Evolutionary conservation across 2,113 vertebrate genomes (phyloP).

Genomic region (Rhizomys pruinosus): DNA sequence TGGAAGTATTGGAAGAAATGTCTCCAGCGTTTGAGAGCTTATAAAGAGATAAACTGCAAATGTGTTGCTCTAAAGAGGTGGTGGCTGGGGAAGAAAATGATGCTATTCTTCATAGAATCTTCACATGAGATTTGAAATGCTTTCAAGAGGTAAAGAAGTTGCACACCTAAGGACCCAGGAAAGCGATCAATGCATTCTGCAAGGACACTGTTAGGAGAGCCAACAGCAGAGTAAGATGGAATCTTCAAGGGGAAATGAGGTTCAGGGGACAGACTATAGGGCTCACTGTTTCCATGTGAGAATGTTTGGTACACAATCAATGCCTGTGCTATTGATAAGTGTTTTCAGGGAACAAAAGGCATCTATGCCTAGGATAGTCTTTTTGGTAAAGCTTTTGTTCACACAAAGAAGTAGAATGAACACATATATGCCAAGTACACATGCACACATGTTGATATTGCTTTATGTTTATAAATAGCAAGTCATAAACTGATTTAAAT

Average conservation of each 20-base stretch:
- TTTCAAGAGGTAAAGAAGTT: neutral
- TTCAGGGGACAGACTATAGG: neutral
- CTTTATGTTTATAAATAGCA: slow-evolving; percentile 15
- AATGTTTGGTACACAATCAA: neutral
- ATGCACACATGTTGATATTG: neutral
- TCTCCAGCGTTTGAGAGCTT: neutral
- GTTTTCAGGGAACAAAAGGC: neutral
- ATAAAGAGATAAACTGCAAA: slow-evolving; percentile 15
- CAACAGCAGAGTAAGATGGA: neutral
- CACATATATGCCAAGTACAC: neutral
- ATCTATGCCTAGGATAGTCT: neutral
- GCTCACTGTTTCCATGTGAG: neutral
- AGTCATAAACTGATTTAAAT: neutral
- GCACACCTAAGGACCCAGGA: neutral
- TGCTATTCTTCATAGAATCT: neutral
- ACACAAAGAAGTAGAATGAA: slow-evolving; percentile 36
- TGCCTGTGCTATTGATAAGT: neutral
- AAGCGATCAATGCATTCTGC: neutral
- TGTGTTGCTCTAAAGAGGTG: neutral
- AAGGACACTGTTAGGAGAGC: neutral
- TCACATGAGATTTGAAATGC: slow-evolving; percentile 20
- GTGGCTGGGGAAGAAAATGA: neutral
- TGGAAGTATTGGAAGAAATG: neutral
- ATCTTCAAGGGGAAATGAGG: neutral
- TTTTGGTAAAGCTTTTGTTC: neutral